Evolutionary conservation across 2,888 invertebrate species (phyloP).

Genomic region (Automeris io): DNA sequence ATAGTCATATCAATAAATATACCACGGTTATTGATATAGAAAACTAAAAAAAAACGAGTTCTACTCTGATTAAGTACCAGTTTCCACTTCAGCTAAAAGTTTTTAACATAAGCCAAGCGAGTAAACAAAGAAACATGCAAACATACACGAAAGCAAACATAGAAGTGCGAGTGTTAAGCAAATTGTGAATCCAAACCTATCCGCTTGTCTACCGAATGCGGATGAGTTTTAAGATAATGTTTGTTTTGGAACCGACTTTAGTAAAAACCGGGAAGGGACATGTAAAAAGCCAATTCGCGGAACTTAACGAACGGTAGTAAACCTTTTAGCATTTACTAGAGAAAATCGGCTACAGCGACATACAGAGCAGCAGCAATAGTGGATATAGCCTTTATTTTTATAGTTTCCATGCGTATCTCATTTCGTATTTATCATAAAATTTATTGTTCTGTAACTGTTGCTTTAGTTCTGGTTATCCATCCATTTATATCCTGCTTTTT

Average conservation of each 20-base stretch:
- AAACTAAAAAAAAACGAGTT: too few species aligned
- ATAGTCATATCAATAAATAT: too few species aligned
- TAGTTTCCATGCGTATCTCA: too few species aligned
- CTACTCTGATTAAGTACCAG: background rate
- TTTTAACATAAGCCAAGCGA: slow-evolving; percentile 13
- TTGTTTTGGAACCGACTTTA: slow-evolving; percentile 1
- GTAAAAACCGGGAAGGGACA: background rate
- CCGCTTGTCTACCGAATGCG: slow-evolving; percentile 7
- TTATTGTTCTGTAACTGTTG: too few species aligned
- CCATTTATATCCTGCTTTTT: too few species aligned
- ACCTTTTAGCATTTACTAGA: background rate
- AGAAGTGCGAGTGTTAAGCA: slow-evolving; percentile 35
- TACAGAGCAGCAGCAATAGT: too few species aligned
- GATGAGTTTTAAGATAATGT: slow-evolving; percentile 6
- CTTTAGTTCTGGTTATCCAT: too few species aligned
- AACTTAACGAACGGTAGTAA: slow-evolving; percentile 1
- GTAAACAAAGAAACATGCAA: slow-evolving; percentile 17
- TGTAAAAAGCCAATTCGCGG: slow-evolving; percentile 3
- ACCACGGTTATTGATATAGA: too few species aligned
- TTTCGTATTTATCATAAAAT: too few species aligned
- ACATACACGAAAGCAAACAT: slow-evolving; percentile 27
- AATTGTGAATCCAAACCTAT: slow-evolving; percentile 24
- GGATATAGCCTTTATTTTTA: too few species aligned
- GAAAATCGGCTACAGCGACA: too few species aligned
- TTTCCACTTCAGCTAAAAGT: background rate